Evolutionary conservation across 2,113 vertebrate species (phyloP).

Genomic region (Bubo blakistoni): DNA sequence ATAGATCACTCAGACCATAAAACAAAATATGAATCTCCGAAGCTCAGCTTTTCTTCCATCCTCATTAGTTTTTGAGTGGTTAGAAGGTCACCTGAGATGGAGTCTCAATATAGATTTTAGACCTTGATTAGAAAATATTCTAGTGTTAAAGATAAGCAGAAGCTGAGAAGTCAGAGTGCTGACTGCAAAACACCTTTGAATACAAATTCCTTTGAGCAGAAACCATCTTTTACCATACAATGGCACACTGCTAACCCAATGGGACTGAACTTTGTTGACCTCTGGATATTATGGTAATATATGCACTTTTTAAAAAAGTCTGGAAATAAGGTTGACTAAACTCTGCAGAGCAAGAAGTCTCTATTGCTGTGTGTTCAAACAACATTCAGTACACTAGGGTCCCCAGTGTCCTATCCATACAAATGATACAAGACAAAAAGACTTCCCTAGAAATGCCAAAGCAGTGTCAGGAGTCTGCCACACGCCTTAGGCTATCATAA

Average conservation of each 20-base stretch:
- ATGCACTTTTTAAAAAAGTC: neutral
- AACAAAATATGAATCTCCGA: neutral
- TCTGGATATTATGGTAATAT: slow-evolving; percentile 1
- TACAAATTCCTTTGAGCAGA: neutral
- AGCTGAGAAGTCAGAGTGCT: neutral
- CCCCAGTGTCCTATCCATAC: neutral
- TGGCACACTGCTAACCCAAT: neutral
- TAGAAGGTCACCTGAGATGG: slow-evolving; percentile 11
- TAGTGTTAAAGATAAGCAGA: neutral
- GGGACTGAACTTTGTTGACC: neutral
- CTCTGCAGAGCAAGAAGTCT: neutral
- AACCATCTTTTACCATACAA: neutral
- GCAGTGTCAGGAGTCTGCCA: neutral
- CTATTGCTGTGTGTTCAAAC: neutral
- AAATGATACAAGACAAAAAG: neutral
- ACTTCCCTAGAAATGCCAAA: slow-evolving; percentile 10
- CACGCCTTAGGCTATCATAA: neutral
- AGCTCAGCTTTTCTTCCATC: neutral
- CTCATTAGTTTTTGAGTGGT: slow-evolving; percentile 28
- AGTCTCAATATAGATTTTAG: neutral
- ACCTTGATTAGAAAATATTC: slow-evolving; percentile 19
- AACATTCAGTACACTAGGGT: neutral
- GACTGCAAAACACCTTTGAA: neutral
- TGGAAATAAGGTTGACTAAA: neutral
- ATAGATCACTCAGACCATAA: neutral